Evolutionary conservation across 2,888 invertebrate species (phyloP), one percentile per base, ranked within the genome.

Genomic region (Hydriomena furcata): DNA sequence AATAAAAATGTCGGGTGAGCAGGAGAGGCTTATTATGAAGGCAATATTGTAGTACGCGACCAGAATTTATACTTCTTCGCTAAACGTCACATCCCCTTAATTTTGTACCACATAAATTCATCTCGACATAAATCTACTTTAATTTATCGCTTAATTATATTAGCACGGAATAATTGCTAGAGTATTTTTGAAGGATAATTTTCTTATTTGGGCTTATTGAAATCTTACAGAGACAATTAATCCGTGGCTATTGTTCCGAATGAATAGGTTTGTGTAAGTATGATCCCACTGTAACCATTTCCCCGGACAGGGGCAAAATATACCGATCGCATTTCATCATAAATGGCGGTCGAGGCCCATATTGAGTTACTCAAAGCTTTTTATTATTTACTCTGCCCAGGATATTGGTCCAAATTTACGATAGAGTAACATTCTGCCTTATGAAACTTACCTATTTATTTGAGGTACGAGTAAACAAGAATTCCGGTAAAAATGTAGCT

Each of bases 1-100:
- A 79, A 80, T 79, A 75, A 76, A 72, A 76, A 77, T 71, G 64
- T 64, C 66, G 57, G 57, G 47, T 60, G 56, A 55, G 63, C 63
- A 61, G 54, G 54, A 70, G 69, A 70, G 75, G 76, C 79, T 82
- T 82, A 82, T 84, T 82, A 82, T 76, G 73, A 74, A 79, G 79
- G 80, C 82, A 81, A 81, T 84, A 81, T 81, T 77, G 72, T 65
- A 68, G 73, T 66, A 79, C 78, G 76, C 71, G 70, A 52, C 52
- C 59, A 55, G 84, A 82, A 84, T 85, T 76, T 73, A 73, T 80
- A 80, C 79, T 78, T 70, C 67, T 65, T 54, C 64, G 58, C 61
- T 58, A 67, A 70, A 66, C 63, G 66, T 64, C 60, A 61, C 55
- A 58, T 48, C 55, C 52, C 60, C 62, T 57, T 66, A 61, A 67